Percentiles rank a stretch among this genome's conserved stretches.
Conservation (phyloP, 2,888 invertebrate genomes). For the Chrysopilus asiliformis region DNA sequence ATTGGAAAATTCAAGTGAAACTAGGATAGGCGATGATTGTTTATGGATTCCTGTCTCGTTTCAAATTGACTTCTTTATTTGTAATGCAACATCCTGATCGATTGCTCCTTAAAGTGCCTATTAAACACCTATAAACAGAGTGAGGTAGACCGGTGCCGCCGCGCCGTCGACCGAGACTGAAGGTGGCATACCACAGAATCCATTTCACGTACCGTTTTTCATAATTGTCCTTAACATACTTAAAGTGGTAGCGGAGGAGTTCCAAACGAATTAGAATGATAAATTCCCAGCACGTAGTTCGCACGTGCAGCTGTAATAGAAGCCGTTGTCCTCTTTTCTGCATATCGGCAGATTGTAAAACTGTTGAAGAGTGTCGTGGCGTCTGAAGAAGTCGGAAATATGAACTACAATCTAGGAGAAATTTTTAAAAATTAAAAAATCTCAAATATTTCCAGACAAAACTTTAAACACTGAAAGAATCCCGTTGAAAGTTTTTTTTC, state of each 20-base stretch:
- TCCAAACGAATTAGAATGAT: constrained; percentile 1
- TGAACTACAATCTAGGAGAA: neutral
- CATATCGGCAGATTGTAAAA: no score
- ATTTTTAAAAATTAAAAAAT: neutral
- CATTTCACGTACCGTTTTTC: constrained; percentile 2
- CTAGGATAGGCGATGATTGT: no score
- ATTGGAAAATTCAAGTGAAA: no score
- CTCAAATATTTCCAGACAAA: neutral
- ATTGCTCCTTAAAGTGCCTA: constrained; percentile 12
- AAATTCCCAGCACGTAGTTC: constrained; percentile 14
- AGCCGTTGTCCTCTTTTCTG: no score
- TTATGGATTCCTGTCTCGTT: constrained; percentile 15
- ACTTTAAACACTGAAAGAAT: neutral
- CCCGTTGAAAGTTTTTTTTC: no score
- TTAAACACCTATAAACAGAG: constrained; percentile 8
- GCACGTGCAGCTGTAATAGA: constrained; percentile 13
- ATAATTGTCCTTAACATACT: constrained; percentile 10
- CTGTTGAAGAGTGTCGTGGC: no score
- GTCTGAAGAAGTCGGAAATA: no score
- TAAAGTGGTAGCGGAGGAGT: neutral
- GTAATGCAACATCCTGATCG: constrained; percentile 10
- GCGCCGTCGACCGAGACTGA: neutral
- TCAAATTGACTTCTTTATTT: constrained; percentile 11
- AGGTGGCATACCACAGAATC: no score
- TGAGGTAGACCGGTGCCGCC: neutral